Conservation (phyloP, 1,140 invertebrate genomes). For the Penaeus chinensis region DNA sequence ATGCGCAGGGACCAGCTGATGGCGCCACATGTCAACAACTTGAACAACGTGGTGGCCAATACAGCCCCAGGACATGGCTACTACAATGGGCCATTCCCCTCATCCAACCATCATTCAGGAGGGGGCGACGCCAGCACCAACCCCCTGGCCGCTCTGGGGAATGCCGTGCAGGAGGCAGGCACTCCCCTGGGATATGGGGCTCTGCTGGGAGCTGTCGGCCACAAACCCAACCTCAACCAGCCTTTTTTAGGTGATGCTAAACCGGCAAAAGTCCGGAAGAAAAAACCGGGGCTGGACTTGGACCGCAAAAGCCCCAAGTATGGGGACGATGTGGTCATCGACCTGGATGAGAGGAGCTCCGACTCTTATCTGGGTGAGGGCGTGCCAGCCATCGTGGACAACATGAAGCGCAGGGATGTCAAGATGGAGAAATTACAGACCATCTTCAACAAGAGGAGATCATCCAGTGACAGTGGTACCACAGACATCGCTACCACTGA, state of each 20-base stretch:
- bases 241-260: conserved; percentile 64
- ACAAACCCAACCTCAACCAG: conserved; percentile 53
- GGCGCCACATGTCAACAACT: conserved; percentile 47
- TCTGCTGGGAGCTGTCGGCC: conserved; percentile 47
- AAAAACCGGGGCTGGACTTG: conserved; percentile 55
- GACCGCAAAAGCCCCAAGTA: conserved; percentile 60
- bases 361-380: conserved; percentile 43
- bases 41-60: conserved; percentile 60
- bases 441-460: conserved; percentile 59
- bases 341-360: conserved; percentile 54
- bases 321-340: conserved; percentile 59
- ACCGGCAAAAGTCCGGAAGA: conserved; percentile 63
- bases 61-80: conserved; percentile 36
- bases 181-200: conserved; percentile 56
- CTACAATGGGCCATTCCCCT: conserved; percentile 50
- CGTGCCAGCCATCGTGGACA: conserved; percentile 32
- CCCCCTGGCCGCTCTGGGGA: conserved; percentile 47
- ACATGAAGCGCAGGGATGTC: conserved; percentile 53
- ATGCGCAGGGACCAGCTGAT: conserved; percentile 59
- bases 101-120: conserved; percentile 20
- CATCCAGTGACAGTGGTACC: conserved; percentile 58
- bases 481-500: conserved; percentile 59
- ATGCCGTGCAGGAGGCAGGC: conserved; percentile 54
- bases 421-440: conserved; percentile 60
- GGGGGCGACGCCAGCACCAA: conserved; percentile 34